Evolutionary conservation across 2,797 vertebrate genomes (phyloP).

Genomic region (Pseudomugil tenellus): DNA sequence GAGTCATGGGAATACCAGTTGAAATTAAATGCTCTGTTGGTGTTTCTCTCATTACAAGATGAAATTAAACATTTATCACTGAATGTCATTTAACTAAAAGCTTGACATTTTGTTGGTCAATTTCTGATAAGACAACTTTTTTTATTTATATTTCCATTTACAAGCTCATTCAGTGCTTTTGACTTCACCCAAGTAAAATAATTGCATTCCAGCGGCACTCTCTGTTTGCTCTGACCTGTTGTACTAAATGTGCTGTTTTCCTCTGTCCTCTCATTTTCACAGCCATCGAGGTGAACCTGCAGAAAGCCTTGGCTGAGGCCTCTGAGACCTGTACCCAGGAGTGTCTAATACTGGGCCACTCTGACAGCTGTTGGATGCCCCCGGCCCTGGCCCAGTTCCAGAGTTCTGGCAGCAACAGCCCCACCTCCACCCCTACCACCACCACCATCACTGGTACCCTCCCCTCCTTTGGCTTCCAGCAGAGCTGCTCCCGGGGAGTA

Average conservation of each 20-base stretch:
- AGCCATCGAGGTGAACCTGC: constrained; percentile 95
- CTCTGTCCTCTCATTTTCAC: constrained; percentile 36
- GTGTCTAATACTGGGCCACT: constrained; percentile 96
- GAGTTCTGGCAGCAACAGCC: constrained; percentile 78
- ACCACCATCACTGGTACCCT: constrained; percentile 76
- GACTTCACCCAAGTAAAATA: constrained; percentile 14
- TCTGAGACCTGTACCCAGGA: constrained; percentile 98
- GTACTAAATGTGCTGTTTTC: constrained; percentile 47
- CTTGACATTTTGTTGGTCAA: constrained; percentile 79
- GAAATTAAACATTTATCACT: constrained; percentile 84
- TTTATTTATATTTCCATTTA: constrained; percentile 55
- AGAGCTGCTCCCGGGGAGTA: constrained; percentile 84
- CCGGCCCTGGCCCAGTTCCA: constrained; percentile 89
- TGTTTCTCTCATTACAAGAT: constrained; percentile 84
- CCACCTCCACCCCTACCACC: constrained; percentile 74
- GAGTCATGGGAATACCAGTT: constrained; percentile 80
- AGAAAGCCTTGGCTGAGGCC: constrained; percentile 93
- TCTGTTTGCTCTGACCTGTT: constrained; percentile 35
- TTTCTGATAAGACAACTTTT: constrained; percentile 67
- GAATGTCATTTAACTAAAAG: constrained; percentile 79
- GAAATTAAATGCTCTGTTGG: constrained; percentile 82
- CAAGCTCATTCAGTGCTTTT: constrained; percentile 38
- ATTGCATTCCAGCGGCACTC: constrained; percentile 17
- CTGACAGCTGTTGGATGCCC: constrained; percentile 99
- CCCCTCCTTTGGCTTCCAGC: constrained; percentile 88